These are phyloP conservation scores for Madoqua kirkii DNA, from an alignment of 2,113 vertebrate genomes.

Conservation along the genomic window DNA sequence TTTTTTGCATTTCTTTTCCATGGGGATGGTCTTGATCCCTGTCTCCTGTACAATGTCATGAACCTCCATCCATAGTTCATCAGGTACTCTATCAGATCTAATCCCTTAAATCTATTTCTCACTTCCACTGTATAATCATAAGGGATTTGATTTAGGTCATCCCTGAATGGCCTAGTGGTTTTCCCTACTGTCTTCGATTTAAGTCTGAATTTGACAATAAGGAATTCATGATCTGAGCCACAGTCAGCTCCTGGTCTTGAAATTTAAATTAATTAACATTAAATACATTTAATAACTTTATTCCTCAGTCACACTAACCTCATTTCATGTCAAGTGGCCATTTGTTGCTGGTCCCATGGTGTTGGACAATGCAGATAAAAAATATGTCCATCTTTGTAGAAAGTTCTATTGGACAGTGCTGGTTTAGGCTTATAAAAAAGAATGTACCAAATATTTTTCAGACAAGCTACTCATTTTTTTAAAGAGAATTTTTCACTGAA, in stretches of 20 bases:
- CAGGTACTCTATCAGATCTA: too few species aligned
- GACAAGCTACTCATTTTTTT: not conserved
- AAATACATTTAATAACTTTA: not conserved
- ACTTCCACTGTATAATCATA: too few species aligned
- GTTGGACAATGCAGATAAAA: not conserved
- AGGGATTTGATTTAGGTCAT: too few species aligned
- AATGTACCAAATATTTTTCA: conserved; percentile 4
- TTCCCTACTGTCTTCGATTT: too few species aligned
- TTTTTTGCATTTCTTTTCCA: too few species aligned
- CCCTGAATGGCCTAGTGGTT: too few species aligned
- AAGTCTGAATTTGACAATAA: too few species aligned
- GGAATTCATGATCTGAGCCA: too few species aligned
- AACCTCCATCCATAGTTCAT: too few species aligned
- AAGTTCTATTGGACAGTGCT: not conserved
- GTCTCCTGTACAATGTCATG: too few species aligned
- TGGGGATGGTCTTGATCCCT: too few species aligned
- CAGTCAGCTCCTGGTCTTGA: not conserved
- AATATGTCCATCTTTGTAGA: not conserved
- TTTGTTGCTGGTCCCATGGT: not conserved
- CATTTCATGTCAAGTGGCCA: not conserved
- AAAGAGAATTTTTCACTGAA: not conserved
- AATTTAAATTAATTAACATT: conserved; percentile 7
- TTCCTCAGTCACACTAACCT: not conserved
- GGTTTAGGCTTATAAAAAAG: not conserved
- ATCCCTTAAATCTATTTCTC: too few species aligned